Percentiles rank a stretch among this genome's conserved stretches.
These are phyloP conservation scores for Amiota minor DNA, from an alignment of 2,888 invertebrate genomes.

Conservation along the genomic window DNA sequence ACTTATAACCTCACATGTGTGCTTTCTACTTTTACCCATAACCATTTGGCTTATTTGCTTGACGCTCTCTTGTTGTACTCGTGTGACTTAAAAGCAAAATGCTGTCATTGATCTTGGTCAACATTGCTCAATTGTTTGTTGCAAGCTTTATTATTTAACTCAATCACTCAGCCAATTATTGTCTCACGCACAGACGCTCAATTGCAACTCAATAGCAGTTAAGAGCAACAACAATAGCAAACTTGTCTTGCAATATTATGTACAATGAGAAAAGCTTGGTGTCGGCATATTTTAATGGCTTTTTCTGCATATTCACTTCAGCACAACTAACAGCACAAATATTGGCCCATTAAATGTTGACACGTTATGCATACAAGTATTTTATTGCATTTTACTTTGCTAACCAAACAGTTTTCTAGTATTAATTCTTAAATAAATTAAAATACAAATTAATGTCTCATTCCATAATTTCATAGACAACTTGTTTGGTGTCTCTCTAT, in stretches of 20 bases:
- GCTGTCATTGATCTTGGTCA: conserved; percentile 43
- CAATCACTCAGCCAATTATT: neutral
- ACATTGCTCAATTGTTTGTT: neutral
- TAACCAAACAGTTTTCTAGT: too few species aligned
- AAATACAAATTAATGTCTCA: too few species aligned
- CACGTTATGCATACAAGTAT: neutral
- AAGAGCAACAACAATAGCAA: neutral
- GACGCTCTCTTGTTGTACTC: neutral
- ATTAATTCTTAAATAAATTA: neutral
- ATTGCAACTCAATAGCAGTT: neutral
- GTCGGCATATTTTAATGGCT: neutral
- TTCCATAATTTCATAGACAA: neutral
- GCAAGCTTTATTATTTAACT: too few species aligned
- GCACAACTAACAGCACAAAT: conserved; percentile 20
- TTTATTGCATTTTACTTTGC: neutral
- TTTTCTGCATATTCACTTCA: neutral
- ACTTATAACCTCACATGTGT: neutral
- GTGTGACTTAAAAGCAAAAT: conserved; percentile 39
- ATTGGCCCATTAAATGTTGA: conserved; percentile 19
- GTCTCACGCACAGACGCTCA: neutral
- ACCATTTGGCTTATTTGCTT: neutral
- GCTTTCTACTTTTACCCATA: neutral
- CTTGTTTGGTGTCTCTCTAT: neutral
- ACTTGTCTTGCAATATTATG: conserved; percentile 19
- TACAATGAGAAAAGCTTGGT: neutral